Evolutionary conservation across 2,113 vertebrate species (phyloP), one percentile per base, ranked within the genome.

Genomic region (Ascaphus truei): DNA sequence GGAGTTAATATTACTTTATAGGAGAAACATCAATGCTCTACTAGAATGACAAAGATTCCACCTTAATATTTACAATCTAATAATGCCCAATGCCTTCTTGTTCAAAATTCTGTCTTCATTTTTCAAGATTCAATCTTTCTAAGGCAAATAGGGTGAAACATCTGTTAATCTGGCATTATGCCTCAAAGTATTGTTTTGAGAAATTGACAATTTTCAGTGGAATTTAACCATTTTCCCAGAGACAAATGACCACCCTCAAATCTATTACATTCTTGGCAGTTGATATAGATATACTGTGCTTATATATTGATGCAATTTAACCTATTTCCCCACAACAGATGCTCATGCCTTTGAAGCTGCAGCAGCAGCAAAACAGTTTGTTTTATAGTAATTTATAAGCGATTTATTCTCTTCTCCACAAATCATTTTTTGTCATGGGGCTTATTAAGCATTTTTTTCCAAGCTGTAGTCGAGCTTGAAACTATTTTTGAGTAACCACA

Each of bases 211-310:
- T 71, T 61, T 71, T 50, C 67, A 71, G 20, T 37, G 45, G 67
- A 71, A 71, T 71, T 52, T 71, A 29, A 59, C 67, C 67, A 61
- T 71, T 71, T 57, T 39, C 67, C 57, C 25, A 71, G 45, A 51
- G 67, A 71, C 45, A 51, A 71, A 71, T 71, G 67, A 60, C 67
- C 67, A 71, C 67, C 67, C 67, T 71, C 61, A 71, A 71, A 71
- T 33, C 67, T 71, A 71, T 71, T 71, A 71, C 51, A 71, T 61
- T 71, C 26, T 71, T 71, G 66, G 56, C 66, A 69, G 66, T 69
- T 39, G 57, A 71, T 34, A 22, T 50, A 34, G 45, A 71, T 61
- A 58, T 61, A 60, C 60, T 71, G 39, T 23, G 25, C 41, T 71
- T 71, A 71, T 71, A 71, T 56, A 71, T 61, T 56, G 67, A 71